phyloP scores from a whole-genome alignment of 2,797 vertebrate genomes.

The Melanotaenia pygmaea region DNA sequence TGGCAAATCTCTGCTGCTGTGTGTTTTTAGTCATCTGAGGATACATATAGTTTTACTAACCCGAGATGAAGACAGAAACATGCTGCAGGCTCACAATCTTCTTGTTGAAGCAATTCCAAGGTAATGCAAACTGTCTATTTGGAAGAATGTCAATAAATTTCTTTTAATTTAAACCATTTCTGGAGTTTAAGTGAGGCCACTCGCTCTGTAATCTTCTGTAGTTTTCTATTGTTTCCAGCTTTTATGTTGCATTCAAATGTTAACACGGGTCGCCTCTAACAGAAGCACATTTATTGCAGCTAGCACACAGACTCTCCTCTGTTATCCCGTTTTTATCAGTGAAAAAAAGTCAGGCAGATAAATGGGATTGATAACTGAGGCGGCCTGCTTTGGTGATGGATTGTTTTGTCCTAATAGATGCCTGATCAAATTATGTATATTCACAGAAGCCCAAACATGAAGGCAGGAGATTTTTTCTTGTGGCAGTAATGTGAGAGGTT shows the following conservation, averaged over 20 bases:
- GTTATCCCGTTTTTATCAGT: slow-evolving; percentile 66
- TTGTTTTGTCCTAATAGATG: slow-evolving; percentile 39
- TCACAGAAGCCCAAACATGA: slow-evolving; percentile 6
- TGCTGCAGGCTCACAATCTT: background rate
- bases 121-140: background rate
- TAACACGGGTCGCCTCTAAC: slow-evolving; percentile 35
- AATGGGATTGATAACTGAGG: slow-evolving; percentile 69
- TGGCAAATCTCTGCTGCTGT: slow-evolving; percentile 17
- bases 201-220: slow-evolving; percentile 4
- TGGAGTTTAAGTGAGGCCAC: background rate
- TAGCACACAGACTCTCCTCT: slow-evolving; percentile 63
- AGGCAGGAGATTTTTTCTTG: background rate
- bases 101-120: slow-evolving; percentile 1
- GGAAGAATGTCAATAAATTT: background rate
- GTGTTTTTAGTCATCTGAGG: slow-evolving; percentile 5
- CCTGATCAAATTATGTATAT: slow-evolving; percentile 31
- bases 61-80: slow-evolving; percentile 3
- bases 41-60: background rate
- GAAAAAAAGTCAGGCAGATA: slow-evolving; percentile 56
- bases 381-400: slow-evolving; percentile 70
- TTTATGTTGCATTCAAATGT: slow-evolving; percentile 50
- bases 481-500: background rate
- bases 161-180: background rate
- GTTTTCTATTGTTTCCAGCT: slow-evolving; percentile 40
- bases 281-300: slow-evolving; percentile 66